Percentiles rank a stretch among this genome's conserved stretches.
phyloP scores from a whole-genome alignment of 1,140 invertebrate species.

The Ceratosolen solmsi region DNA sequence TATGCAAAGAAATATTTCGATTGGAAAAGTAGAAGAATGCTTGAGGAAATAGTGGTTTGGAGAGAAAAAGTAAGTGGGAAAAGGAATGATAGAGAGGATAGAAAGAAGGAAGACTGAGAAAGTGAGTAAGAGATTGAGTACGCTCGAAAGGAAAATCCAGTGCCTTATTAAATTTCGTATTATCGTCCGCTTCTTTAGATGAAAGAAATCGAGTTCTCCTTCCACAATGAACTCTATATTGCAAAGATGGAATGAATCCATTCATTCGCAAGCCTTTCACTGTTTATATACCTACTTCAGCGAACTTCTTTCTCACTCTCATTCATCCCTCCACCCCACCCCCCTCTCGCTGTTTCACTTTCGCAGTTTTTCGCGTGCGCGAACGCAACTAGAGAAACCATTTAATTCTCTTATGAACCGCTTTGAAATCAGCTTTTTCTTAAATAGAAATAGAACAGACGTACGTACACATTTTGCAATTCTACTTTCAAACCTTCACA shows the following conservation, averaged over 20 bases:
- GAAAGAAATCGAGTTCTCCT: slow-evolving; percentile 34
- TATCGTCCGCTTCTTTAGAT: slow-evolving; percentile 21
- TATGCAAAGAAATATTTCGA: too few species aligned
- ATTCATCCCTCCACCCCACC: neutral
- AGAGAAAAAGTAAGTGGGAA: neutral
- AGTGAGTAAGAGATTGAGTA: neutral
- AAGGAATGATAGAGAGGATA: neutral
- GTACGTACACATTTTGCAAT: neutral
- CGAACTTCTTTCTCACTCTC: neutral
- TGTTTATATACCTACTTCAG: slow-evolving; percentile 36
- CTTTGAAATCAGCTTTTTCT: neutral
- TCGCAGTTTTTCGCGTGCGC: too few species aligned
- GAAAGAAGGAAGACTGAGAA: neutral
- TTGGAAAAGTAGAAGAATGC: too few species aligned
- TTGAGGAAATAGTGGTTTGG: neutral
- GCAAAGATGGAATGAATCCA: slow-evolving; percentile 28
- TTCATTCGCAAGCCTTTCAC: slow-evolving; percentile 41
- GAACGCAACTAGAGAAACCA: neutral
- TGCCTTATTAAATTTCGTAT: slow-evolving; percentile 45
- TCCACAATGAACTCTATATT: slow-evolving; percentile 12
- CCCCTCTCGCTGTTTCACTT: neutral
- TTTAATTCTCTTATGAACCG: slow-evolving; percentile 9
- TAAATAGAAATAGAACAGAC: neutral
- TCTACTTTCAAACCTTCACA: too few species aligned
- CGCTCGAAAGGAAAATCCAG: slow-evolving; percentile 1